Evolutionary conservation across 2,113 vertebrate genomes (phyloP).

Genomic region (Mus spicilegus): DNA sequence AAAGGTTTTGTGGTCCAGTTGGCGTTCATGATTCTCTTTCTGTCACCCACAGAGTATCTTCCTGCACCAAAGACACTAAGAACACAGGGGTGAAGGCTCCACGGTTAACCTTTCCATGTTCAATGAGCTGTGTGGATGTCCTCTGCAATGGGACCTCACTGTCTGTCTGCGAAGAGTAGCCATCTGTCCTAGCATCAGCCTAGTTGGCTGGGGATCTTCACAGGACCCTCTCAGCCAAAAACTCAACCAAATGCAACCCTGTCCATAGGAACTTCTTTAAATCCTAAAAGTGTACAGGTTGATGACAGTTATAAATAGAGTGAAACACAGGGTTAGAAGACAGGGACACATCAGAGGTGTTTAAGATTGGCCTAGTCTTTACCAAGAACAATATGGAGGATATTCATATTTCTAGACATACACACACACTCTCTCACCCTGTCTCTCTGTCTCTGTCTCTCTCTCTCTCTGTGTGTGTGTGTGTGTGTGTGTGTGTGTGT

Average conservation of each 20-base stretch:
- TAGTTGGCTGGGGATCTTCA: background rate
- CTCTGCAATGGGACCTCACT: background rate
- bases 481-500: background rate
- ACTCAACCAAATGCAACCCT: background rate
- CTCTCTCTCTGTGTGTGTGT: background rate
- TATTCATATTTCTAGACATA: background rate
- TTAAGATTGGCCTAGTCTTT: background rate
- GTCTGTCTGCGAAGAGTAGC: background rate
- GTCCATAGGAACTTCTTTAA: slow-evolving; percentile 14
- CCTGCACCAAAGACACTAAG: background rate
- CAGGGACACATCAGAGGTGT: background rate
- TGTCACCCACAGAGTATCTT: background rate
- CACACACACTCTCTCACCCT: too few relatives aligned
- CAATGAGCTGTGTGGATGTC: background rate
- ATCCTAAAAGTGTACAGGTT: slow-evolving; percentile 22
- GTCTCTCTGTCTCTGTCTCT: too few relatives aligned
- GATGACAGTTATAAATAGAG: slow-evolving; percentile 27
- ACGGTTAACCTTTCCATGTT: background rate
- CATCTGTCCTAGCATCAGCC: background rate
- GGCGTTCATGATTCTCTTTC: background rate
- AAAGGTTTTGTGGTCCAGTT: background rate
- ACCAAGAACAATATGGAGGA: background rate
- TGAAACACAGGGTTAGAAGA: background rate
- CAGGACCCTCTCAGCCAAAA: background rate
- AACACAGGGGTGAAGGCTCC: background rate